Base-by-base conservation (phyloP, 1,140 invertebrate genomes). In the Hylaeus volcanicus region DNA sequence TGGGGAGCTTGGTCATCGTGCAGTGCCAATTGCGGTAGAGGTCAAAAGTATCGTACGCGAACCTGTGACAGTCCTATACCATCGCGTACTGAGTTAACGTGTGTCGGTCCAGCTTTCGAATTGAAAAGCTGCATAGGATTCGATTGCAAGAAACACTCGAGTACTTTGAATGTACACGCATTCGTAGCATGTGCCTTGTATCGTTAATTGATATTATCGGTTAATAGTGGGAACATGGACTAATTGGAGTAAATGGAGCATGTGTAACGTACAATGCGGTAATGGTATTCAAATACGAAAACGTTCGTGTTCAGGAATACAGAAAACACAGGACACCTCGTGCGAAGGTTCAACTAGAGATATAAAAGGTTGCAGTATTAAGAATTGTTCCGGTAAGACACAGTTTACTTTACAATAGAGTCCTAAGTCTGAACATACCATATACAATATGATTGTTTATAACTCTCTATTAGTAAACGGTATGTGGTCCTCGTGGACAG, bases 401-500 rank as follows among this genome's bases (percentile, higher is more conserved):
- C 48, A 58, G 41, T 51, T 43, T 60, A 45, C 14, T 4, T 14
- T 76, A 68, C 48, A 48, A 68, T 15, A 45, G 3, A 45, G 43
- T 51, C 6, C 11, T 51, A 51, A 11, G 11, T 51, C 51, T 51
- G 11, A 51, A 70, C 11, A 15, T 37, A 8, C 6, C 43, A 2
- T 45, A 39, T 39, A 39, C 26, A 15, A 78, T 12, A 61, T 41
- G 15, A 55, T 15, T 43, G 9, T 43, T 3, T n/a, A 26, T 73
- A 6, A 14, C n/a, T 43, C 53, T 43, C 26, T 6, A 41, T 70
- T 43, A 80, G 76, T 82, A 43, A 70, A 82, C 61, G 81, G 81
- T 41, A 55, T 70, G 26, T 82, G 81, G 81, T 73, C 81, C 15
- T 15, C 68, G 2, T 82, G 81, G 81, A 82, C 76, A 68, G 9